phyloP scores from a whole-genome alignment of 2,797 vertebrate genomes.

The Psittacula echo region DNA sequence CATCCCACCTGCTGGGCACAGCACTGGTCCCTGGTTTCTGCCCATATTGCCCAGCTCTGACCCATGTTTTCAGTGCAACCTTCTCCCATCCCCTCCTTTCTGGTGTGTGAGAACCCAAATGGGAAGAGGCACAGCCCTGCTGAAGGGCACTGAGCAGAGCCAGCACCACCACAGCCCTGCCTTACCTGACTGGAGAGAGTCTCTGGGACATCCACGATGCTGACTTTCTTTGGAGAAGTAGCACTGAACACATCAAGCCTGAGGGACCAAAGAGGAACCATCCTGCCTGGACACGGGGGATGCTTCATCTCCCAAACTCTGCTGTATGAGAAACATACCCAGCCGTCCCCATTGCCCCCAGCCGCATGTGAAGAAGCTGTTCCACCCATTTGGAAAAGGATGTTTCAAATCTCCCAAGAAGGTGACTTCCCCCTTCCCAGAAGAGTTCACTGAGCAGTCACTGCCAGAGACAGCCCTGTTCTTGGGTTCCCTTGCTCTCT shows the following conservation, averaged over 20 bases:
- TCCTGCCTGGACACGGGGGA: not conserved
- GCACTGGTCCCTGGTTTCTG: not conserved
- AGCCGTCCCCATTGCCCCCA: not conserved
- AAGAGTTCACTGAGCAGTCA: not conserved
- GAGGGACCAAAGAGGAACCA: not conserved
- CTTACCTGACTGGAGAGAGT: not conserved
- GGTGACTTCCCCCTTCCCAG: not conserved
- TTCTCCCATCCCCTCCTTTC: not conserved
- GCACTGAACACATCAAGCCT: not conserved
- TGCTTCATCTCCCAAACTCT: not conserved
- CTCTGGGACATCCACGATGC: not conserved
- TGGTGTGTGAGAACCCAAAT: not conserved
- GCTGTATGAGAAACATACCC: fast-evolving
- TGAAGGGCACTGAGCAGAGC: not conserved
- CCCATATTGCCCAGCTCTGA: not conserved
- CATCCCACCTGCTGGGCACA: not conserved
- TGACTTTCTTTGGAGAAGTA: not conserved
- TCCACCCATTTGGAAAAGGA: not conserved
- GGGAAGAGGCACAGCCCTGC: not conserved
- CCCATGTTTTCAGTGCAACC: not conserved
- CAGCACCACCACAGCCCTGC: not conserved
- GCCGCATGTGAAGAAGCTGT: not conserved
- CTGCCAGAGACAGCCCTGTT: slow-evolving; percentile 44
- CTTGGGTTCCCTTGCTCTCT: slow-evolving; percentile 1
- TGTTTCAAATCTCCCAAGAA: not conserved